Conservation (phyloP, 1,140 invertebrate species). For the Forficula auricularia region DNA sequence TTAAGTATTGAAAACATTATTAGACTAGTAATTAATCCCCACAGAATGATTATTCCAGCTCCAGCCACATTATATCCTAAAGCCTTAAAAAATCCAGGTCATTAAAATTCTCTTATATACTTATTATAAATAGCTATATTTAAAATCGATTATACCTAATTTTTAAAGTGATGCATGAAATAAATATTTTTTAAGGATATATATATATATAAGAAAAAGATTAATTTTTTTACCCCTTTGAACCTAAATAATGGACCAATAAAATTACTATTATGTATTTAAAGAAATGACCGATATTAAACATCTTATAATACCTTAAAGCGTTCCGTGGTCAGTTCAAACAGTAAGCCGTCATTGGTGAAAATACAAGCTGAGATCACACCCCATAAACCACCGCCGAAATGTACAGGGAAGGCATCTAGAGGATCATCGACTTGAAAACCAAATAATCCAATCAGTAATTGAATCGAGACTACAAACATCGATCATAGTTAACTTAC, state of each 20-base stretch:
- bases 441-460: conserved; percentile 1
- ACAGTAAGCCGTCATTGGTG: conserved; percentile 20
- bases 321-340: conserved; percentile 8
- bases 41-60: conserved; percentile 27
- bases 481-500: too few relatives aligned
- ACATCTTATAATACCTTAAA: conserved; percentile 5
- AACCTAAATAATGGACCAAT: too few relatives aligned
- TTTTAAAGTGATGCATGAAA: too few relatives aligned
- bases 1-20: conserved; percentile 30
- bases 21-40: conserved; percentile 25
- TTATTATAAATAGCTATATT: too few relatives aligned
- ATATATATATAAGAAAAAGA: too few relatives aligned
- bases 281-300: too few relatives aligned
- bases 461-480: too few relatives aligned
- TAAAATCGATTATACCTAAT: too few relatives aligned
- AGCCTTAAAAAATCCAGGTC: conserved; percentile 23
- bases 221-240: too few relatives aligned
- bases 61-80: conserved; percentile 31
- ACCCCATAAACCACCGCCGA: conserved; percentile 37
- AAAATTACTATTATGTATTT: too few relatives aligned
- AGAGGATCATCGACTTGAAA: conserved; percentile 37
- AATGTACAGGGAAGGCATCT: conserved; percentile 36
- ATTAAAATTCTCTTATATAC: too few relatives aligned
- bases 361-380: conserved; percentile 29
- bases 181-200: too few relatives aligned